Conservation (phyloP, 2,113 vertebrate species). For the Cathartes aura region DNA sequence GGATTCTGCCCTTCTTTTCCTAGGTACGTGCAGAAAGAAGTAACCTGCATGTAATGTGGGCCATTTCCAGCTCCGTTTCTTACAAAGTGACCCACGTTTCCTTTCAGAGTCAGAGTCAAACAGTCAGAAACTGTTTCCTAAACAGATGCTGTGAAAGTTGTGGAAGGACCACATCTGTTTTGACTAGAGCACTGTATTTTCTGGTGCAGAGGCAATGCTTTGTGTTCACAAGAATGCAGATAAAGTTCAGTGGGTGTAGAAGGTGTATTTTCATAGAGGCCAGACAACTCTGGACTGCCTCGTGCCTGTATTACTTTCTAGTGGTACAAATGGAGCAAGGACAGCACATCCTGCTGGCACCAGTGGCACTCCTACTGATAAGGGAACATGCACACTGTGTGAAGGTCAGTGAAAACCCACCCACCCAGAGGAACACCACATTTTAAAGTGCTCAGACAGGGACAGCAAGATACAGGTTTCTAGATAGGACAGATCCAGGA, state of each 20-base stretch:
- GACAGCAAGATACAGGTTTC: neutral
- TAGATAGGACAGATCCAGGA: neutral
- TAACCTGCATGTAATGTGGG: accelerated
- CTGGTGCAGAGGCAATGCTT: neutral
- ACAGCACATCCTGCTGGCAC: neutral
- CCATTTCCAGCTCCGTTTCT: neutral
- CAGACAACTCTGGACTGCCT: neutral
- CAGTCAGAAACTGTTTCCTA: neutral
- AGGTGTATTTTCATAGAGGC: neutral
- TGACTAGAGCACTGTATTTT: neutral
- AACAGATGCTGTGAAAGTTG: neutral
- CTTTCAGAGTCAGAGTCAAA: neutral
- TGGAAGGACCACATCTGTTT: neutral
- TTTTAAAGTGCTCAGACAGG: neutral
- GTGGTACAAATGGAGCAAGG: neutral
- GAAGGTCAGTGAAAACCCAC: neutral
- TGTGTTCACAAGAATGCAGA: neutral
- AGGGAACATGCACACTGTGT: neutral
- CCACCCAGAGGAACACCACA: neutral
- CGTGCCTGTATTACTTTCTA: neutral
- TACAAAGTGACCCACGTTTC: neutral
- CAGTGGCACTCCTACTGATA: neutral
- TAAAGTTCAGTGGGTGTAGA: neutral
- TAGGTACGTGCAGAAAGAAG: neutral
- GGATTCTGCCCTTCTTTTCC: neutral